Conservation (phyloP, 2,888 invertebrate species). For the Pogonocherus hispidulus region DNA sequence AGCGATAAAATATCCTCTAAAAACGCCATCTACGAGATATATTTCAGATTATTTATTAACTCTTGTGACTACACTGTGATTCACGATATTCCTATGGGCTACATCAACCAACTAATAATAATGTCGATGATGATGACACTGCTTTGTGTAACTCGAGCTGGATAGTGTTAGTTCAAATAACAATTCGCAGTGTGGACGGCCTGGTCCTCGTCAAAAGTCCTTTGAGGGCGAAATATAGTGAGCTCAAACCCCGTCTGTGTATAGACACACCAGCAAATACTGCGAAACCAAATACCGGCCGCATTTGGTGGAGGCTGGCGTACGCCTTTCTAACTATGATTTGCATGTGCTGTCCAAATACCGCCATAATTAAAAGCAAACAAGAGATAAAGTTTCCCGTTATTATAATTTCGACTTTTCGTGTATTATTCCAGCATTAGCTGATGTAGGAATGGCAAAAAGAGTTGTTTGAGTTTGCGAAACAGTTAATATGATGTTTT, state of each 20-base stretch:
- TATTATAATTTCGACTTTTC: constrained; percentile 19
- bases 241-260: constrained; percentile 26
- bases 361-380: constrained; percentile 52
- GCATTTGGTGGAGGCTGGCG: constrained; percentile 44
- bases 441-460: background rate
- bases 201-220: constrained; percentile 12
- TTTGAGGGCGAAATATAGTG: constrained; percentile 32
- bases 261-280: constrained; percentile 42
- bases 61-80: no score
- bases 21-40: no score
- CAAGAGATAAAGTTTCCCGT: constrained; percentile 37
- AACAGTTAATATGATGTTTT: background rate
- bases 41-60: no score
- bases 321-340: constrained; percentile 41
- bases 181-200: constrained; percentile 23
- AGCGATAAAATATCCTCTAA: no score
- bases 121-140: background rate
- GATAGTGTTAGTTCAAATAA: constrained; percentile 31
- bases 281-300: constrained; percentile 47
- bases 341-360: constrained; percentile 45
- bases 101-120: no score
- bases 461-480: background rate
- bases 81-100: no score
- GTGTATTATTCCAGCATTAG: constrained; percentile 5
- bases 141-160: constrained; percentile 26